Conservation (phyloP, 2,113 vertebrate genomes). For the Cygnus atratus region DNA sequence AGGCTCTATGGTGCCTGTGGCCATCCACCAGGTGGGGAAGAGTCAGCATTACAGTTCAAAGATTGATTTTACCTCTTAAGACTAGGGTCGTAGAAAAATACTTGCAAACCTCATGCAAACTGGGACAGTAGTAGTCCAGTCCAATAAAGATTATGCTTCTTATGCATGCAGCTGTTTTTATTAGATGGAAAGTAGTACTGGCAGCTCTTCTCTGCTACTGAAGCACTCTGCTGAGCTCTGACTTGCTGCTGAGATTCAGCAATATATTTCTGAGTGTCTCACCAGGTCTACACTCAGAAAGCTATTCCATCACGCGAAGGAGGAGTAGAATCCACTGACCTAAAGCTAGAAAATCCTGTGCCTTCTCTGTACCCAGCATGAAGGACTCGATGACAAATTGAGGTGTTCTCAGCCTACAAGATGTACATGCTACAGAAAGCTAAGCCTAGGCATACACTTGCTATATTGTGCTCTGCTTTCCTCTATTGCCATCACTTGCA, state of each 20-base stretch:
- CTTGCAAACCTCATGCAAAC: neutral
- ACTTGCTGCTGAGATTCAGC: neutral
- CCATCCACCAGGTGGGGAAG: neutral
- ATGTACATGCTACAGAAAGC: neutral
- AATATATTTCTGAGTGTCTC: neutral
- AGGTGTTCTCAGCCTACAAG: neutral
- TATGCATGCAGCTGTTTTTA: neutral
- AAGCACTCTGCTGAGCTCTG: neutral
- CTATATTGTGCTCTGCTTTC: accelerated
- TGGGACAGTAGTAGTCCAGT: neutral
- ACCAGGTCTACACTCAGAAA: neutral
- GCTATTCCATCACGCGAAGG: neutral
- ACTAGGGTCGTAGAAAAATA: neutral
- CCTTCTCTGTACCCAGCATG: neutral
- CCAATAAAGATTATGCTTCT: neutral
- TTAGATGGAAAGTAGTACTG: neutral
- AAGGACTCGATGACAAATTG: neutral
- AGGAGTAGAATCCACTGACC: neutral
- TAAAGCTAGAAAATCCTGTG: neutral
- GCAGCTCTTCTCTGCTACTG: neutral
- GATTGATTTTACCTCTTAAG: neutral
- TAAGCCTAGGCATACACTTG: accelerated
- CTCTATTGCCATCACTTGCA: neutral
- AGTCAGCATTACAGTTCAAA: neutral
- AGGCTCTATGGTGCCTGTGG: neutral